Evolutionary conservation across 1,140 invertebrate species (phyloP), one percentile per base, ranked within the genome.

Genomic region (Drosophila nannoptera): DNA sequence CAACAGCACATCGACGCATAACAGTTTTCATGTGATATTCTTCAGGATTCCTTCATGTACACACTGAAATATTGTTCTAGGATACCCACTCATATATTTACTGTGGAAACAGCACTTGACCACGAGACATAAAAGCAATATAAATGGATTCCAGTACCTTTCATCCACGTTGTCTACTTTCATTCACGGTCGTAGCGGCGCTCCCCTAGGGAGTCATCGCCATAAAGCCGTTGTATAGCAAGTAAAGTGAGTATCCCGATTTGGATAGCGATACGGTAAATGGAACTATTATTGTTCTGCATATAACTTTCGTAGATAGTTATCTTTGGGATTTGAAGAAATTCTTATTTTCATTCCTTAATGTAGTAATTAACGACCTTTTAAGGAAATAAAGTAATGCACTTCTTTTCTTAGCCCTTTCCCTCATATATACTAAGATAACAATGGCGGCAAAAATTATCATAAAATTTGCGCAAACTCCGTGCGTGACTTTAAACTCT

Each of bases 391-490:
- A 22, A 22, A 1, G 22, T 22, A 22, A 22, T 22, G 22, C n/a
- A n/a, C n/a, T n/a, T n/a, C n/a, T n/a, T n/a, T n/a, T n/a, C n/a
- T 12, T 9, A 12, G 4, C n/a, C 8, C 54, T 32, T 42, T 43
- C 33, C 9, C 35, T 40, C 4, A 12, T 46, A 14, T 11, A 14
- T 40, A 32, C 52, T 49, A 2, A 69, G 63, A 68, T 60, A 52
- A 73, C 81, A 62, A 84, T 84, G 81, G 82, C 82, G 73, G 65
- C 43, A 64, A 58, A 84, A 84, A 86, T 84, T 84, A 84, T 86
- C 81, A 86, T 84, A 84, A 84, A 84, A 84, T 81, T 86, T 59
- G 81, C 81, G 81, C 81, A 84, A 84, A 84, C 81, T 84, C 81
- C 61, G 77, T 86, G 77, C 82, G 73, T 84, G 77, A 84, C 81